Evolutionary conservation across 2,888 invertebrate species (phyloP), one percentile per base, ranked within the genome.

Genomic region (Aphidius colemani): DNA sequence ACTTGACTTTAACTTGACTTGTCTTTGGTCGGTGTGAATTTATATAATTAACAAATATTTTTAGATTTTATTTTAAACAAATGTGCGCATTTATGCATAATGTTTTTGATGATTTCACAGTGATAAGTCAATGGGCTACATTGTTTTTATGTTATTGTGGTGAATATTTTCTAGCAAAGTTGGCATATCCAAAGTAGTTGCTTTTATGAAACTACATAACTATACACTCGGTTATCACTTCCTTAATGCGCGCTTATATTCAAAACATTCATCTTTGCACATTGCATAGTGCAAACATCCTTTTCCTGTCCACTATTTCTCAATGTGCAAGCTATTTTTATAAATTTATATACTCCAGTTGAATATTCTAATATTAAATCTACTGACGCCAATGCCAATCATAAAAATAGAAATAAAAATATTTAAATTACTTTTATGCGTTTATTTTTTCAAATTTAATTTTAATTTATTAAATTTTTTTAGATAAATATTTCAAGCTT

Each of bases 221-320:
- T 39, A n/a, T n/a, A 46, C 45, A 46, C 57, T 55, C 7, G 61
- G 49, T 56, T 56, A 61, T 61, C 61, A 49, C 49, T 39, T 46
- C 53, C 39, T 39, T 1, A 18, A 30, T 30, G 5, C 3, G 3
- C 49, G 56, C 56, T 61, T 55, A 5, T 30, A 61, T 61, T 56
- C 61, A 61, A 49, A 55, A 49, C 55, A 55, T 30, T 49, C 51
- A 18, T 56, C 50, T 61, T 61, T 45, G 56, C 56, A 48, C 55
- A 49, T 55, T 18, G 61, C 55, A 61, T 49, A 56, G 61, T 41
- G 55, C 61, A 61, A 61, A 61, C 61, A 61, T 61, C 61, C 61
- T 61, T 49, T 61, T 61, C 61, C 61, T 61, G 55, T 55, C 48
- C 39, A 46, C 48, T 48, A 48, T 18, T 18, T 18, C 13, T 18